Evolutionary conservation across 2,113 vertebrate genomes (phyloP).

Genomic region (Cyrtonyx montezumae): DNA sequence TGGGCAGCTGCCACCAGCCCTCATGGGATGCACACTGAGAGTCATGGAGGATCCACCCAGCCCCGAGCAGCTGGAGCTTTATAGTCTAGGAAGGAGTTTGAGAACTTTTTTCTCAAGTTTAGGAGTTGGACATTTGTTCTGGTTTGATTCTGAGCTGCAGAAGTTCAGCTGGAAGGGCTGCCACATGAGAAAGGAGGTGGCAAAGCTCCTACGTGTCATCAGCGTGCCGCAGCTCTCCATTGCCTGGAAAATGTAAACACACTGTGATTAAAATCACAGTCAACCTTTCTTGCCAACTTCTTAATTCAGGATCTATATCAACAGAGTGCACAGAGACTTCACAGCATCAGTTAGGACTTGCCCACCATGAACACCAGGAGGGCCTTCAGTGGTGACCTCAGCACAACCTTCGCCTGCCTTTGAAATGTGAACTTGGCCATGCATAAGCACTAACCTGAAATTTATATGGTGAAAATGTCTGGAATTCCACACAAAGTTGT

Average conservation of each 20-base stretch:
- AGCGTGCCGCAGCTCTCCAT: not conserved
- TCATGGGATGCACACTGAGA: fast-evolving
- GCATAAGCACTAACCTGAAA: not conserved
- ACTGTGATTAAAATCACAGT: not conserved
- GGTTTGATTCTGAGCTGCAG: not conserved
- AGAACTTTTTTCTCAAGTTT: fast-evolving
- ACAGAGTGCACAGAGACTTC: not conserved
- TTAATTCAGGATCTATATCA: not conserved
- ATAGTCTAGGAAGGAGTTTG: not conserved
- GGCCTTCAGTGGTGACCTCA: not conserved
- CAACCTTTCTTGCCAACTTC: not conserved
- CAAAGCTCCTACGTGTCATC: not conserved
- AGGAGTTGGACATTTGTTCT: not conserved
- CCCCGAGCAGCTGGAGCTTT: not conserved
- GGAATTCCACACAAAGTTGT: not conserved
- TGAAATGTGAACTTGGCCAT: not conserved
- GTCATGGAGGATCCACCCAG: not conserved
- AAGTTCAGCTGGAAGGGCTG: not conserved
- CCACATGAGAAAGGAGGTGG: not conserved
- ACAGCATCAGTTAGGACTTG: not conserved
- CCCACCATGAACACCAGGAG: fast-evolving
- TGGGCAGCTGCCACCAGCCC: not conserved
- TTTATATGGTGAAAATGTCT: not conserved
- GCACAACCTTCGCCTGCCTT: fast-evolving
- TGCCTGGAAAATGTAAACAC: not conserved